phyloP scores from a whole-genome alignment of 2,113 vertebrate genomes.

The Tinamus guttatus region DNA sequence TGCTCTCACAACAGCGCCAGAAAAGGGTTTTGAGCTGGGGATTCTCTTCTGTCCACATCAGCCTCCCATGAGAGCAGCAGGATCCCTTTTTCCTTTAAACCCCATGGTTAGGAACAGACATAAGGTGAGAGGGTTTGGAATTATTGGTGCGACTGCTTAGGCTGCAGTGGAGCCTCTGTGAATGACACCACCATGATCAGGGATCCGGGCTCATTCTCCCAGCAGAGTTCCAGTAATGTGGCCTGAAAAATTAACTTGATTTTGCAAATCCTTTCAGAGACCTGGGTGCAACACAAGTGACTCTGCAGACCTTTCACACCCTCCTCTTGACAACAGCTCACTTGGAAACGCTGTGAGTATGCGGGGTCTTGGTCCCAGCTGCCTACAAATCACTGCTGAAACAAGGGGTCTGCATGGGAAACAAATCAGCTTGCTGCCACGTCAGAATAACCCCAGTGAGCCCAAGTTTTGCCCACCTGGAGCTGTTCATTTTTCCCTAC shows the following conservation, averaged over 20 bases:
- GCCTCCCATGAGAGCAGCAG: not conserved
- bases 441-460: not conserved
- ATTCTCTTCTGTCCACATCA: not conserved
- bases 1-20: not conserved
- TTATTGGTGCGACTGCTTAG: not conserved
- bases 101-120: not conserved
- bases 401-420: not conserved
- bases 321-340: conserved; percentile 15
- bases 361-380: not conserved
- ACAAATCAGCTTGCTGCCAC: rapidly evolving
- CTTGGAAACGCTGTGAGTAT: conserved; percentile 72
- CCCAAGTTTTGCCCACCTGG: not conserved
- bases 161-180: not conserved
- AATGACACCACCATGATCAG: not conserved
- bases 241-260: not conserved
- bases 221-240: not conserved
- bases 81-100: not conserved
- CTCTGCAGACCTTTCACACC: not conserved
- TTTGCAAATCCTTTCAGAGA: conserved; percentile 62
- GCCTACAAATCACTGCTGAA: not conserved
- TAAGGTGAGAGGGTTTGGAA: not conserved
- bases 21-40: not conserved
- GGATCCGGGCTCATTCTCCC: not conserved
- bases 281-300: conserved; percentile 58
- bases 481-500: not conserved